A percentile compares a stretch with the other conserved stretches of the same genome.
phyloP scores from a whole-genome alignment of 2,113 vertebrate species.

The Meriones unguiculatus region DNA sequence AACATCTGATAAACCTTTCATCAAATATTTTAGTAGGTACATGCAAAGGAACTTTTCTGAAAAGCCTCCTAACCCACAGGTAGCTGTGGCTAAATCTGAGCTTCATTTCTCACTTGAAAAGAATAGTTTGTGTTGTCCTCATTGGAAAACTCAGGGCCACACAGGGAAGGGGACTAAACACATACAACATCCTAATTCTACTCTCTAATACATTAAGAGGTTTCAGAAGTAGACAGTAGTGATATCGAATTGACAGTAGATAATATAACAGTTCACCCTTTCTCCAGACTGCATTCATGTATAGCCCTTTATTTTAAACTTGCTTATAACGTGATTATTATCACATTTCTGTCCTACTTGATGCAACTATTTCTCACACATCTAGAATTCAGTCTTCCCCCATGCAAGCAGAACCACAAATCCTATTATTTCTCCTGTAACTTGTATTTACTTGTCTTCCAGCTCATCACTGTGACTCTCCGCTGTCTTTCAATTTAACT shows the following conservation, averaged over 20 bases:
- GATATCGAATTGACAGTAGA: not conserved
- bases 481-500: not conserved
- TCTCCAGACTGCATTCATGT: not conserved
- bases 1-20: not conserved
- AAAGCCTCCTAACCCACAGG: not conserved
- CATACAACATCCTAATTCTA: not conserved
- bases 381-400: not conserved
- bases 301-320: not conserved
- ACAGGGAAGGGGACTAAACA: not conserved
- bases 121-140: not conserved
- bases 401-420: not conserved
- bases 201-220: not conserved
- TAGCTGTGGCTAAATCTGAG: not conserved
- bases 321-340: not conserved
- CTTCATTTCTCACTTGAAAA: not conserved
- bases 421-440: slow-evolving; percentile 32
- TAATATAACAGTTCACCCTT: not conserved
- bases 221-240: not conserved
- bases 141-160: not conserved
- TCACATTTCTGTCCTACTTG: not conserved
- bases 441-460: not conserved
- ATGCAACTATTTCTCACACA: not conserved
- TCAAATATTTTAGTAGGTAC: not conserved
- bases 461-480: not conserved
- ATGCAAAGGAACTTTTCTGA: not conserved